Percentiles rank a stretch among this genome's conserved stretches.
Evolutionary conservation across 2,113 vertebrate species (phyloP).

Genomic region (Megaptera novaeangliae): DNA sequence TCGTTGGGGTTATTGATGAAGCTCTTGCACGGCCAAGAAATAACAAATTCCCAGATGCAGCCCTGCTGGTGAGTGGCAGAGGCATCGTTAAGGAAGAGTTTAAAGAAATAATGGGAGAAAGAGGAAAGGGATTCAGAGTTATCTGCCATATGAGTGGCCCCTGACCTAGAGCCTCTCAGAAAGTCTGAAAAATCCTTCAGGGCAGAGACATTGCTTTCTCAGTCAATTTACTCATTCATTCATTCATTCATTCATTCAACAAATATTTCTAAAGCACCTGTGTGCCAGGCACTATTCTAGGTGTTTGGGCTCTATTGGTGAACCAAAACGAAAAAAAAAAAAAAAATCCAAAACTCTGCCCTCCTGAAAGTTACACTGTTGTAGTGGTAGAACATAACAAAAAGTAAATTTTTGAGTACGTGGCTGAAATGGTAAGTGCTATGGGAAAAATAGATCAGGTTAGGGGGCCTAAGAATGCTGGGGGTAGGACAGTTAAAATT

Average conservation of each 20-base stretch:
- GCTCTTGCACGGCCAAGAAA: background rate
- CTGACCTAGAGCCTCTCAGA: too few species aligned
- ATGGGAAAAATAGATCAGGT: background rate
- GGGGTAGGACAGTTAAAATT: background rate
- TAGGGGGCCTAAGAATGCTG: background rate
- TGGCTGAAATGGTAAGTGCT: background rate
- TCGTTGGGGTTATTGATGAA: background rate
- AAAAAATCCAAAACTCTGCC: background rate
- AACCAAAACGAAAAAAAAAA: background rate
- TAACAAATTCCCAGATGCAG: background rate
- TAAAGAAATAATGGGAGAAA: background rate
- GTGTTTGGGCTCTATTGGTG: background rate
- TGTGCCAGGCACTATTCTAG: background rate
- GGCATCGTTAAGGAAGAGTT: background rate
- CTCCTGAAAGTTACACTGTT: background rate
- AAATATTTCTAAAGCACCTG: background rate
- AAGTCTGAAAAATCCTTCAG: background rate
- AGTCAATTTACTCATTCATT: background rate
- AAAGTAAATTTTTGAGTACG: background rate
- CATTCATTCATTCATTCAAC: background rate
- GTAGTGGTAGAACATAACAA: background rate
- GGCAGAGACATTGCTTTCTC: background rate
- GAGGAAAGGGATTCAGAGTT: background rate
- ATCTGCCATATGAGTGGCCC: background rate
- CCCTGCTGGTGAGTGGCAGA: background rate